Conservation (phyloP, 64 coral and sea anemone species). For the Porites lutea region DNA sequence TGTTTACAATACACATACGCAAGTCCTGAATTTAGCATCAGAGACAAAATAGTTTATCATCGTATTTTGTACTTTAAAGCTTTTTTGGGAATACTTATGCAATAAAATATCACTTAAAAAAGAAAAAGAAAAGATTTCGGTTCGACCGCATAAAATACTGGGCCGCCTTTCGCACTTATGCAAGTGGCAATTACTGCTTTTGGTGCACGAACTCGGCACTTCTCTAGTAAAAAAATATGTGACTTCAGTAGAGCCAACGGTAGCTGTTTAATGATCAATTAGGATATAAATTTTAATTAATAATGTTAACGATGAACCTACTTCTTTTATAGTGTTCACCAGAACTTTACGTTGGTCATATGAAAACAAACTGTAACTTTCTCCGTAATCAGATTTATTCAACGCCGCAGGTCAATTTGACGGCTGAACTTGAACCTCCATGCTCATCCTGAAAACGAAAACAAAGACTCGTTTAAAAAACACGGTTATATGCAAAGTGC, state of each 20-base stretch:
- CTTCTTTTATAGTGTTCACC: neutral
- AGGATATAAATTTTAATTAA: slow-evolving; percentile 1
- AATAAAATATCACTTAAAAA: slow-evolving; percentile 2
- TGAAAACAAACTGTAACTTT: neutral
- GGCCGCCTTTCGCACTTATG: neutral
- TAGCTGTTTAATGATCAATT: neutral
- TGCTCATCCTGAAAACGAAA: neutral
- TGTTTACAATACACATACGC: no score
- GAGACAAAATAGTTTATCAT: no score
- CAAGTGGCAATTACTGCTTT: neutral
- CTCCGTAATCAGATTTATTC: neutral
- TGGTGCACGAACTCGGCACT: neutral
- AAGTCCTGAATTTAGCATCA: no score
- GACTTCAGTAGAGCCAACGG: neutral
- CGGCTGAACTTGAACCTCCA: neutral
- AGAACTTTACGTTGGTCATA: slow-evolving; percentile 2
- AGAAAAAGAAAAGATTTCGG: neutral
- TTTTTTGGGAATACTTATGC: slow-evolving; percentile 16
- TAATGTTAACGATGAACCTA: neutral
- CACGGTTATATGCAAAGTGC: no score
- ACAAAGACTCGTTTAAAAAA: neutral
- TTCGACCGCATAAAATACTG: slow-evolving; percentile 6
- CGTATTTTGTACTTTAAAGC: neutral
- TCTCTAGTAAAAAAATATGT: neutral
- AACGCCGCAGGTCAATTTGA: neutral